Percentiles rank a stretch among this genome's conserved stretches.
Conservation (phyloP, 2,888 invertebrate genomes). For the Pyrgus malvae region DNA sequence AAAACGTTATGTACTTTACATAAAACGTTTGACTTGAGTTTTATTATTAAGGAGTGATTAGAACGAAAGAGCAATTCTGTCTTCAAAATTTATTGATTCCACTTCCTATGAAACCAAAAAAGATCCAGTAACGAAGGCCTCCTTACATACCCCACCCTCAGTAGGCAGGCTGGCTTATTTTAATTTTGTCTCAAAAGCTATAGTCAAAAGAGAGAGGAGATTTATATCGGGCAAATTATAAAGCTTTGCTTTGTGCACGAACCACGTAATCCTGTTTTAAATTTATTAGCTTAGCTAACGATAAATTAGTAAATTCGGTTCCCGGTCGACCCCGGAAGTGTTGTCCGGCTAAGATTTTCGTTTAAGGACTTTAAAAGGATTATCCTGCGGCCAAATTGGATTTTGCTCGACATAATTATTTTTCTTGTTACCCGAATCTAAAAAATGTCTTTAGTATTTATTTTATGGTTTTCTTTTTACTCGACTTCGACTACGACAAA, state of each 20-base stretch:
- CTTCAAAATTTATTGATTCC: too few species aligned
- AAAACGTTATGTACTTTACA: too few species aligned
- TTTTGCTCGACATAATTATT: conserved; percentile 23
- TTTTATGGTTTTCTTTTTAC: too few species aligned
- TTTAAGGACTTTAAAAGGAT: conserved; percentile 47
- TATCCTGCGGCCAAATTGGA: conserved; percentile 28
- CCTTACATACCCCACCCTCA: not conserved
- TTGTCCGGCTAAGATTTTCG: conserved; percentile 63
- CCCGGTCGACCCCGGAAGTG: conserved; percentile 72
- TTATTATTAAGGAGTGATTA: too few species aligned
- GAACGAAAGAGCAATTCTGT: too few species aligned
- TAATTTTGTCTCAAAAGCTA: conserved; percentile 47
- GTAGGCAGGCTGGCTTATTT: conserved; percentile 26
- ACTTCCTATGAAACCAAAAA: too few species aligned
- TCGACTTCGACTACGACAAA: too few species aligned
- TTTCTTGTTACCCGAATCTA: not conserved
- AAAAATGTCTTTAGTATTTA: not conserved
- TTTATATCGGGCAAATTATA: conserved; percentile 76
- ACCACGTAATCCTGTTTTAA: conserved; percentile 76
- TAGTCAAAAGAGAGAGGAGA: conserved; percentile 58
- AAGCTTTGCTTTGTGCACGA: conserved; percentile 71
- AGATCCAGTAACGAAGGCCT: too few species aligned
- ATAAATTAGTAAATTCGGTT: conserved; percentile 77
- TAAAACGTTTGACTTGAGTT: too few species aligned
- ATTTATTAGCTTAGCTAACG: conserved; percentile 76